A percentile compares a stretch with the other conserved stretches of the same genome.
Evolutionary conservation across 2,797 vertebrate genomes (phyloP).

Genomic region (Poeciliopsis turneri): DNA sequence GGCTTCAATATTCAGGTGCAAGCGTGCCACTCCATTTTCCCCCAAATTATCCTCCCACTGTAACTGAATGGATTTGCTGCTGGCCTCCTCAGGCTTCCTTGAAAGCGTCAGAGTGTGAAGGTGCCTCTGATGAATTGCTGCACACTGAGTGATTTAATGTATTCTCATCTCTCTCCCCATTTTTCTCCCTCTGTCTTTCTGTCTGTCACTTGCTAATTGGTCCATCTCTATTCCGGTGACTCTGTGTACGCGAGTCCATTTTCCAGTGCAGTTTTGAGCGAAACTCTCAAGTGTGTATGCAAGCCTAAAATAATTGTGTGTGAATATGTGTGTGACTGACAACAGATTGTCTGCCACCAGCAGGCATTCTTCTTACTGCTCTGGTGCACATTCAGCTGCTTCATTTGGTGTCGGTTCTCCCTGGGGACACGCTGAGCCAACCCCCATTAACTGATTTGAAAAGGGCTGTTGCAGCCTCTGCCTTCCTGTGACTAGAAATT

Average conservation of each 20-base stretch:
- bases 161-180: constrained; percentile 33
- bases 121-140: constrained; percentile 42
- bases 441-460: constrained; percentile 61
- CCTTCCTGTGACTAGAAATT: constrained; percentile 46
- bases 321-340: constrained; percentile 46
- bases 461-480: constrained; percentile 39
- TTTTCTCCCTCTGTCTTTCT: constrained; percentile 26
- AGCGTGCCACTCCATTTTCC: background rate
- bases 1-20: constrained; percentile 13
- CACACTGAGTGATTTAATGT: constrained; percentile 43
- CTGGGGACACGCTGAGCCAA: constrained; percentile 45
- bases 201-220: constrained; percentile 69
- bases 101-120: constrained; percentile 55
- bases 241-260: constrained; percentile 12
- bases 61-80: constrained; percentile 50
- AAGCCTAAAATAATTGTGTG: constrained; percentile 24
- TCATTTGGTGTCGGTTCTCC: constrained; percentile 60
- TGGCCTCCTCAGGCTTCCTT: constrained; percentile 42
- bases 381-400: constrained; percentile 59
- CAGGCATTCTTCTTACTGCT: constrained; percentile 59
- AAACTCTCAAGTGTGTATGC: constrained; percentile 22
- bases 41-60: constrained; percentile 39
- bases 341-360: constrained; percentile 69
- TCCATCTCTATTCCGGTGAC: constrained; percentile 69
- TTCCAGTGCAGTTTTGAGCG: constrained; percentile 8